phyloP scores from a whole-genome alignment of 2,888 invertebrate genomes.

The Epicampocera succincta region DNA sequence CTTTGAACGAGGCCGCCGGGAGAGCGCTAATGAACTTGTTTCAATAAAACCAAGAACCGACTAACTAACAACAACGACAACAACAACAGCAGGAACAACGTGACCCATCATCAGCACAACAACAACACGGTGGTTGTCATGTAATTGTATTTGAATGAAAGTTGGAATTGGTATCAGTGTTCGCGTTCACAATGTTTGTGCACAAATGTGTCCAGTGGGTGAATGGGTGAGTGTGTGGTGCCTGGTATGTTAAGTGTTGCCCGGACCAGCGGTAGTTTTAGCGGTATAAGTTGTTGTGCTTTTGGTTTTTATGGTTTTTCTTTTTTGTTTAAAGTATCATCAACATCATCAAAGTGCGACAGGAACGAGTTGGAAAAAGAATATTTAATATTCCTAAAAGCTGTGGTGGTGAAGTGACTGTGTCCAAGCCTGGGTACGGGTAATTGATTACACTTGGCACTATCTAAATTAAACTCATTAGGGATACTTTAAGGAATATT shows the following conservation, averaged over 20 bases:
- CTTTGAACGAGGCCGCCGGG: constrained; percentile 48
- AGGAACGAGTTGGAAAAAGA: background rate
- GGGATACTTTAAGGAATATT: constrained; percentile 78
- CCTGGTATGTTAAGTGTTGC: constrained; percentile 17
- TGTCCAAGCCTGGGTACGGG: constrained; percentile 5
- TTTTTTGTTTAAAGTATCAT: constrained; percentile 57
- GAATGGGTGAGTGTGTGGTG: background rate
- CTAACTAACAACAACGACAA: constrained; percentile 19
- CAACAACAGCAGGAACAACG: constrained; percentile 23
- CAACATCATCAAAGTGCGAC: constrained; percentile 8
- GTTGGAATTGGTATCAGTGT: background rate
- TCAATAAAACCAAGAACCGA: constrained; percentile 45
- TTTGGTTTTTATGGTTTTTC: constrained; percentile 65
- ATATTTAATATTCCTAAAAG: background rate
- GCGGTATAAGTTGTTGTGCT: constrained; percentile 59
- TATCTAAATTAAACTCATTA: constrained; percentile 78
- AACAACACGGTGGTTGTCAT: constrained; percentile 36
- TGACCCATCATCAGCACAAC: background rate
- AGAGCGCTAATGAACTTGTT: constrained; percentile 66
- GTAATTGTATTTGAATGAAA: constrained; percentile 18
- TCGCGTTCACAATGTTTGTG: background rate
- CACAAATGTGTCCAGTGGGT: constrained; percentile 1
- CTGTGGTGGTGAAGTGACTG: background rate
- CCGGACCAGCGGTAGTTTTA: constrained; percentile 47
- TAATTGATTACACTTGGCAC: constrained; percentile 64